Conservation (phyloP, 2,888 invertebrate genomes). For the Agrotis segetum region DNA sequence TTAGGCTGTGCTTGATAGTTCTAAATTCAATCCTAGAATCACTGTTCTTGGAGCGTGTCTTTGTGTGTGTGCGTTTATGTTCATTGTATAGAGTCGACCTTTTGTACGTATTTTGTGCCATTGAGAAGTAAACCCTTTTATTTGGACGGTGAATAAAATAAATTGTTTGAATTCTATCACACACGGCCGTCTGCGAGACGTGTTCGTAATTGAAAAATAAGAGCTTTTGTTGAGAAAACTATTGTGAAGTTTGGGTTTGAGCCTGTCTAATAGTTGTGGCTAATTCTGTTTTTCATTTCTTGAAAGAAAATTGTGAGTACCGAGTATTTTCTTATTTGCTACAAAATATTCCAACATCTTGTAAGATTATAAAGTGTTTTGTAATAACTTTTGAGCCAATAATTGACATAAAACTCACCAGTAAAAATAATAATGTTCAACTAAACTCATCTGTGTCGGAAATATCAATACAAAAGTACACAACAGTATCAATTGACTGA, state of each 20-base stretch:
- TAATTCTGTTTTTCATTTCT: slow-evolving; percentile 1
- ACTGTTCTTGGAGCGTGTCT: not conserved
- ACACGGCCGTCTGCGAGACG: slow-evolving; percentile 62
- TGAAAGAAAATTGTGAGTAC: not conserved
- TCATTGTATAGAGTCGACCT: slow-evolving; percentile 6
- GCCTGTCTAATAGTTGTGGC: slow-evolving; percentile 14
- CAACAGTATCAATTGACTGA: not conserved
- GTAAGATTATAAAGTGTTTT: no score
- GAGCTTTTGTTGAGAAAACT: slow-evolving; percentile 60
- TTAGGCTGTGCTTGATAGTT: no score
- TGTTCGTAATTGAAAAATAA: slow-evolving; percentile 76
- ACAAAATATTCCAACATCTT: no score
- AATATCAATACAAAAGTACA: not conserved
- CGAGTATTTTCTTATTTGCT: not conserved
- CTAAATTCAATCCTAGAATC: no score
- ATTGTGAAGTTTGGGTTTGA: slow-evolving; percentile 9
- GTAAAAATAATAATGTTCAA: no score
- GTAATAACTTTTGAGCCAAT: no score
- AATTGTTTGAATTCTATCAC: slow-evolving; percentile 78
- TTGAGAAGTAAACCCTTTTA: slow-evolving; percentile 73
- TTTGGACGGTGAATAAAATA: slow-evolving; percentile 76
- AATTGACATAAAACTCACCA: no score
- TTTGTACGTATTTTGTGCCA: slow-evolving; percentile 18
- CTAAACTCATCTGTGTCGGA: no score
- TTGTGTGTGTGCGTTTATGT: not conserved